Conservation (phyloP, 2,113 vertebrate genomes). For the Paradoxurus hermaphroditus region DNA sequence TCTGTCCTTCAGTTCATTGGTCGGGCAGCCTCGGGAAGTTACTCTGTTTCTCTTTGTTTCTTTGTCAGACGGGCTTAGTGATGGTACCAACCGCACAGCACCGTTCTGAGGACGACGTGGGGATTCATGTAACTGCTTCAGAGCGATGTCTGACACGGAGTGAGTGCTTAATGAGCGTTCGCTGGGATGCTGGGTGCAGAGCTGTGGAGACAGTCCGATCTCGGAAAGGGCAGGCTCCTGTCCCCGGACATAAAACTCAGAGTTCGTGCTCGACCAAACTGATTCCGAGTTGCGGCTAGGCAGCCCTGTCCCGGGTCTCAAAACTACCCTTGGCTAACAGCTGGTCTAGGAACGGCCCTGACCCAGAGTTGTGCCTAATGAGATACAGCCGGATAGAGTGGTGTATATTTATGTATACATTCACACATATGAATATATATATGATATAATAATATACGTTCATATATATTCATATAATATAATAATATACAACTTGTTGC, state of each 20-base stretch:
- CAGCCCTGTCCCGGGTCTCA: not conserved
- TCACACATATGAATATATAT: no score
- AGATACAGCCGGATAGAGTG: not conserved
- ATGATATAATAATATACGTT: no score
- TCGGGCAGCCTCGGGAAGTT: not conserved
- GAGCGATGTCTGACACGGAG: not conserved
- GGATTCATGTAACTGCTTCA: not conserved
- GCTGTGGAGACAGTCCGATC: not conserved
- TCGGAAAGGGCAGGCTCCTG: not conserved
- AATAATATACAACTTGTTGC: not conserved
- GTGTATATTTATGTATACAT: no score
- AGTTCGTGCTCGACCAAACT: not conserved
- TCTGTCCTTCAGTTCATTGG: not conserved
- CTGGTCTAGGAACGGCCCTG: not conserved
- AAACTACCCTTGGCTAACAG: not conserved
- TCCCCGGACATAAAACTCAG: not conserved
- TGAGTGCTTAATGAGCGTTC: not conserved
- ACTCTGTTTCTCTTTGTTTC: not conserved
- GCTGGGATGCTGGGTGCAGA: not conserved
- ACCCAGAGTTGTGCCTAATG: not conserved
- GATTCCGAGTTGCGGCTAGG: not conserved
- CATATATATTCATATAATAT: no score
- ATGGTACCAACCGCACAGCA: not conserved
- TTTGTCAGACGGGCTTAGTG: not conserved
- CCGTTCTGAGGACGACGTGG: not conserved